Evolutionary conservation across 2,113 vertebrate species (phyloP).

Genomic region (Brachypteracias leptosomus): DNA sequence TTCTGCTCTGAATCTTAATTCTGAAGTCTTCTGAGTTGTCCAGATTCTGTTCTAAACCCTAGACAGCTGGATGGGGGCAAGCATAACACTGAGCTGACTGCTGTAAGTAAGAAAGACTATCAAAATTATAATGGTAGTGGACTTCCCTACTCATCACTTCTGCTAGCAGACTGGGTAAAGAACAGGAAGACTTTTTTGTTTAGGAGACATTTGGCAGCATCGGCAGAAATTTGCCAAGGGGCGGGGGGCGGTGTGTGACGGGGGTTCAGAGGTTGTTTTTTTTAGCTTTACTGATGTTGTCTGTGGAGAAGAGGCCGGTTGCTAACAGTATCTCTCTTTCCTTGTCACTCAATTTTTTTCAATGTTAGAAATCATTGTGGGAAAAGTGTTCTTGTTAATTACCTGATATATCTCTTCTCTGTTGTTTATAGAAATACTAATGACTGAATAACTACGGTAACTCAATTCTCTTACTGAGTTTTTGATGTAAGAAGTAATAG

Average conservation of each 20-base stretch:
- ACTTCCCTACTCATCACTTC: neutral
- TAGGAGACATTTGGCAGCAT: neutral
- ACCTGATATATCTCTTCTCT: neutral
- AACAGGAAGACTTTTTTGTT: neutral
- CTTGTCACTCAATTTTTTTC: neutral
- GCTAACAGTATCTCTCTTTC: neutral
- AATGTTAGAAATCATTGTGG: neutral
- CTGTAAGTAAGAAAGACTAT: neutral
- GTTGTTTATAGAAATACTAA: neutral
- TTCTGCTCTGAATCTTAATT: neutral
- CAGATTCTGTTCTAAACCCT: neutral
- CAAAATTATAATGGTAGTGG: neutral
- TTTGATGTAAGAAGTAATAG: neutral
- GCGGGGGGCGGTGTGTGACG: no score
- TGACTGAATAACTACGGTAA: neutral
- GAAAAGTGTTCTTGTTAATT: neutral
- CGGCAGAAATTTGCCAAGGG: neutral
- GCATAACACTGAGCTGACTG: neutral
- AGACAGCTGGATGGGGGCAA: neutral
- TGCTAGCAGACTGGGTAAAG: neutral
- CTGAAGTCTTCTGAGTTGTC: neutral
- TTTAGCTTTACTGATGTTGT: neutral
- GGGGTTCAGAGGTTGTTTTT: no score
- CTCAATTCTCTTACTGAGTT: neutral
- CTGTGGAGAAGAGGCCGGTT: neutral